Evolutionary conservation across 2,797 vertebrate species (phyloP).

Genomic region (Neosilurus mollespiculum): DNA sequence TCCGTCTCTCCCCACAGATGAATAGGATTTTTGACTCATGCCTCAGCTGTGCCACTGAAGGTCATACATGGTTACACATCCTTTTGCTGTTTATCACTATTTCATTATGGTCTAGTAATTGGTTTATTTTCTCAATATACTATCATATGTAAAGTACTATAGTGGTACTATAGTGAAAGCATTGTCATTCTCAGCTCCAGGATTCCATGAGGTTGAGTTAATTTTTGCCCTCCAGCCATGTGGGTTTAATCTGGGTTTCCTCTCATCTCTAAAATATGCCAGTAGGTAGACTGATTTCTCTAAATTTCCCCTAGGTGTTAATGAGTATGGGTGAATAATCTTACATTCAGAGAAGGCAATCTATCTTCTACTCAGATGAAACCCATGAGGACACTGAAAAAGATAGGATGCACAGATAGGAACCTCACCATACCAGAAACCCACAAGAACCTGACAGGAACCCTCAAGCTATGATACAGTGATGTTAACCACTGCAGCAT

Average conservation of each 20-base stretch:
- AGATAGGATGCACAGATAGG: background rate
- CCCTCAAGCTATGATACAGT: background rate
- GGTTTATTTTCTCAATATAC: background rate
- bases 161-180: background rate
- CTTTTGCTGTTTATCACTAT: conserved; percentile 7
- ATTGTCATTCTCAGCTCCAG: background rate
- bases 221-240: background rate
- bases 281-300: background rate
- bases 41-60: background rate
- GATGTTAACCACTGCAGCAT: background rate
- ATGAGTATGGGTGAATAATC: background rate
- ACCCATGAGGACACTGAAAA: background rate
- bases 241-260: background rate
- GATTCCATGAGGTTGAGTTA: too few relatives aligned
- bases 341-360: background rate
- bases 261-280: background rate
- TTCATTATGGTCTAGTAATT: background rate
- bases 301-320: background rate
- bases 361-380: background rate
- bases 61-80: conserved; percentile 16
- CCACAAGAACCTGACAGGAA: background rate
- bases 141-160: background rate
- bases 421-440: background rate
- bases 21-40: conserved; percentile 26
- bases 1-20: background rate